These are phyloP conservation scores for Turnix velox DNA, from an alignment of 2,113 vertebrate genomes.

Conservation along the genomic window DNA sequence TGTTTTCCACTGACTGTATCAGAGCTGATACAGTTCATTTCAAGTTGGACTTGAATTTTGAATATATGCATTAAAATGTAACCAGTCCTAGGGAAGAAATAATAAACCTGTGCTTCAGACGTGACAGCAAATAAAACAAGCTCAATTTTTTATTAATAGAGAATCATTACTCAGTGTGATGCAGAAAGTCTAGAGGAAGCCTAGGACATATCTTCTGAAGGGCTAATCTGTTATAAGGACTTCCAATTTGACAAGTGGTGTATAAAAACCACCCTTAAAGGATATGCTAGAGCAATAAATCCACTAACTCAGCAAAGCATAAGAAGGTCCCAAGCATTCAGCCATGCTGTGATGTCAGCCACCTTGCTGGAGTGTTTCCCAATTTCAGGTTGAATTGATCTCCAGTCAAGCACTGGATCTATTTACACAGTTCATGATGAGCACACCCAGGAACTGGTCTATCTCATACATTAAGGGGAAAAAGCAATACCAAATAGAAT, in stretches of 20 bases:
- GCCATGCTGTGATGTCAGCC: neutral
- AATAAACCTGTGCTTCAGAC: neutral
- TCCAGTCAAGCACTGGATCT: neutral
- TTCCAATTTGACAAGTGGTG: neutral
- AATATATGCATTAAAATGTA: conserved; percentile 41
- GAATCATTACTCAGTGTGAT: conserved; percentile 1
- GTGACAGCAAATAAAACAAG: conserved; percentile 17
- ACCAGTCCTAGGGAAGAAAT: neutral
- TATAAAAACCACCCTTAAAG: conserved; percentile 14
- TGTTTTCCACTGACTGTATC: conserved; percentile 7
- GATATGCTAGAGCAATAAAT: neutral
- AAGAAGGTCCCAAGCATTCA: neutral
- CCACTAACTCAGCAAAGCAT: neutral
- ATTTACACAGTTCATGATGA: neutral
- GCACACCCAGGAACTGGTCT: neutral
- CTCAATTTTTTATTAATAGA: conserved; percentile 46
- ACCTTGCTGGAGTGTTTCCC: neutral
- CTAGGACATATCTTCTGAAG: neutral
- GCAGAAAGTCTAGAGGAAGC: neutral
- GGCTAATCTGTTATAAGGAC: conserved; percentile 11
- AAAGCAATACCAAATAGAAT: neutral
- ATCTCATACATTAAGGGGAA: neutral
- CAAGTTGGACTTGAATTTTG: conserved; percentile 19
- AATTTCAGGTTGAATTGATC: neutral
- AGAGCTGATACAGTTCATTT: conserved; percentile 29